Conservation (phyloP, 1,140 invertebrate genomes). For the Agrypnia vestita region DNA sequence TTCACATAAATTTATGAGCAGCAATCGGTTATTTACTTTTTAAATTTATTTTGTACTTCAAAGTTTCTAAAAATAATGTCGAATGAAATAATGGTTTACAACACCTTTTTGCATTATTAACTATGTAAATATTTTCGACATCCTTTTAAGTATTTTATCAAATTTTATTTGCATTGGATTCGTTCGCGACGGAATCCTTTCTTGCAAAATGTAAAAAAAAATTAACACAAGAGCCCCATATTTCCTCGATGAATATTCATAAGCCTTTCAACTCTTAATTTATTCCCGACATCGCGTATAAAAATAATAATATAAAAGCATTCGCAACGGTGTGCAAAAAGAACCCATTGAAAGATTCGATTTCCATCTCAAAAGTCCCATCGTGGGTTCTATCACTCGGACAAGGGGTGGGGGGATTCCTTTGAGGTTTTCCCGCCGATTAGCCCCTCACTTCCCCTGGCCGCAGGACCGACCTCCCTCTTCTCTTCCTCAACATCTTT, state of each 20-base stretch:
- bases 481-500: background rate
- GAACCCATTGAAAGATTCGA: constrained; percentile 31
- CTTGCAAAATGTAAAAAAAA: constrained; percentile 21
- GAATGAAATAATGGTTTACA: too few species aligned
- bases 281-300: constrained; percentile 25
- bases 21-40: too few species aligned
- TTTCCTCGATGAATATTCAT: constrained; percentile 32
- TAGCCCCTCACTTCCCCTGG: constrained; percentile 43
- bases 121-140: too few species aligned
- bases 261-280: constrained; percentile 25
- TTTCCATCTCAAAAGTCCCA: constrained; percentile 36
- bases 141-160: background rate
- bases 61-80: too few species aligned
- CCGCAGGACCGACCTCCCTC: background rate
- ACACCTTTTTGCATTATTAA: too few species aligned
- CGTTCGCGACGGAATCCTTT: constrained; percentile 1
- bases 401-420: constrained; percentile 13
- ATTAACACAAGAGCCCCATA: constrained; percentile 22
- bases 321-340: constrained; percentile 20
- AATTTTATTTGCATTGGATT: constrained; percentile 8
- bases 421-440: constrained; percentile 58
- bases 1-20: too few species aligned
- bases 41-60: too few species aligned
- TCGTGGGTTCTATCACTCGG: background rate
- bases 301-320: constrained; percentile 1